Conservation (phyloP, 2,113 vertebrate genomes). For the Corynorhinus townsendii region DNA sequence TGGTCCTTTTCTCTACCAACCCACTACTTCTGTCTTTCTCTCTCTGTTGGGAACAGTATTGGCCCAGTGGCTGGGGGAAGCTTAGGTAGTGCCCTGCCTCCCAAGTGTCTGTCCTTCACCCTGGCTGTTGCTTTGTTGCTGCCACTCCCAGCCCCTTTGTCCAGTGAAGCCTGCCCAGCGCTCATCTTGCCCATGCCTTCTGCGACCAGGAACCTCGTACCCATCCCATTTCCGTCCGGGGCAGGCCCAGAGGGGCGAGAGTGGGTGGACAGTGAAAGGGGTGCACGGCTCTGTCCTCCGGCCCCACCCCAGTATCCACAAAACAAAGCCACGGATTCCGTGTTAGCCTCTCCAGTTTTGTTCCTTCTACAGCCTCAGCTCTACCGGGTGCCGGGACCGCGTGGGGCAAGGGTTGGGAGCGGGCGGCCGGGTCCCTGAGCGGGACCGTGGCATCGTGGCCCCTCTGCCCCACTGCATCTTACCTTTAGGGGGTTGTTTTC, state of each 20-base stretch:
- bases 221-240: not conserved
- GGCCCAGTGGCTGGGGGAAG: not conserved
- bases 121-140: not conserved
- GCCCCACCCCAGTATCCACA: not conserved
- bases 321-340: constrained; percentile 58
- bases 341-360: not conserved
- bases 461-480: constrained; percentile 83
- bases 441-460: constrained; percentile 58
- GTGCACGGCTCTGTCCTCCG: not conserved
- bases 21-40: not conserved
- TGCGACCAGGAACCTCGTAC: not conserved
- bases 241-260: not conserved
- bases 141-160: not conserved
- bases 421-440: not conserved
- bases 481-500: constrained; percentile 96
- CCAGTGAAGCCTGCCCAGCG: not conserved
- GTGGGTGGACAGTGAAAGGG: not conserved
- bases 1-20: not conserved
- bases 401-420: not conserved
- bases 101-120: not conserved
- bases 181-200: constrained; percentile 18
- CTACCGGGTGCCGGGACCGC: not conserved
- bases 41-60: not conserved
- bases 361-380: not conserved
- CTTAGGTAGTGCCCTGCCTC: not conserved